Base-by-base conservation (phyloP, 2,113 vertebrate species). In the Perca schrenkii region DNA sequence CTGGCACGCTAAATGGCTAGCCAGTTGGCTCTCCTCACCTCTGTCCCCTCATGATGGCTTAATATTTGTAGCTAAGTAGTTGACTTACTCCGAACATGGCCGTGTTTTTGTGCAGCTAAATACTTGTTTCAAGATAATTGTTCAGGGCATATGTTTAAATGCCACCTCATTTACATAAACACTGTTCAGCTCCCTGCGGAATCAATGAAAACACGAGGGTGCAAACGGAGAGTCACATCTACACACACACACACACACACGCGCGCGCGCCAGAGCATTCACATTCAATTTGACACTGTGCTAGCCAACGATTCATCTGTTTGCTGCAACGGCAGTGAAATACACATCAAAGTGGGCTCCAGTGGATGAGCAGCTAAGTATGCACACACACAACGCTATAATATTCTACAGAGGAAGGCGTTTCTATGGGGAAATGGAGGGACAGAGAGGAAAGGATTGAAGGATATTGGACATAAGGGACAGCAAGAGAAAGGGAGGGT, bases 131-230 rank as follows among this genome's bases (percentile, higher is more conserved):
- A 88, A 84, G 80, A 87, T 92, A 89, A 93, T 92, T 90, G 90
- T 89, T 88, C 19, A 1, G 89, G 84, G 89, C 84, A 86, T 85
- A 85, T 88, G 91, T 91, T 91, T 91, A 91, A 94, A 94, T 88
- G 89, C 88, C 77, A 83, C 72, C 82, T 89, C 74, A 92, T 94
- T 94, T 93, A 58, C 90, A 94, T 94, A 93, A 93, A 94, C 88
- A 87, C 85, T 82, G 87, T 86, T 91, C 87, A 88, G 90, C 89
- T 91, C 90, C 87, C 87, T 19, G 80, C 10, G 60, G 89, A 88
- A 90, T 89, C 89, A 83, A 79, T 93, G 83, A 77, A 84, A 86
- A 89, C 83, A 89, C 40, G 54, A 77, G 69, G 74, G 74, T 50
- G 80, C 52, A 75, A 53, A 79, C 17, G n/a, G 22, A 61, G 63